Conservation (phyloP, 2,113 vertebrate genomes). For the Okapia johnstoni region DNA sequence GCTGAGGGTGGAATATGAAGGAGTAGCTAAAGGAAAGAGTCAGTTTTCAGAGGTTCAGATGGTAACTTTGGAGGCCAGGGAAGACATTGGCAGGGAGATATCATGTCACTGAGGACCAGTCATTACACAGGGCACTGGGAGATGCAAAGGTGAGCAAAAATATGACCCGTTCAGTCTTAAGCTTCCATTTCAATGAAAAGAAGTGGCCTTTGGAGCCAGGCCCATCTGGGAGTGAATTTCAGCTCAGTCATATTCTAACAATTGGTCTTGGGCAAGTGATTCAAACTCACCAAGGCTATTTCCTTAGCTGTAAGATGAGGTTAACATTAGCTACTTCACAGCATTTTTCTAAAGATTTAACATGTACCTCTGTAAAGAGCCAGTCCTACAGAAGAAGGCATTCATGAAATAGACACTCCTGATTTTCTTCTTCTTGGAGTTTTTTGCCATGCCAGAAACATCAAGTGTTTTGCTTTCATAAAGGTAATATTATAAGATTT, state of each 20-base stretch:
- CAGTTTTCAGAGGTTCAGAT: not conserved
- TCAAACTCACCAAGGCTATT: not conserved
- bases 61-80: not conserved
- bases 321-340: not conserved
- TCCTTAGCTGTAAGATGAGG: not conserved
- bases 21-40: not conserved
- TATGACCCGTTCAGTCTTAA: not conserved
- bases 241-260: not conserved
- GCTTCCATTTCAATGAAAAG: not conserved
- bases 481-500: slow-evolving; percentile 48
- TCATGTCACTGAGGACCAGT: not conserved
- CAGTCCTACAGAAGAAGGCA: not conserved
- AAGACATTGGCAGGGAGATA: not conserved
- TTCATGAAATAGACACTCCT: not conserved
- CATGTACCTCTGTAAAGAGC: not conserved
- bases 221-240: not conserved
- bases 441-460: not conserved
- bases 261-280: not conserved
- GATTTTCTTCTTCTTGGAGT: not conserved
- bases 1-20: not conserved
- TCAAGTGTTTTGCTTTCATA: slow-evolving; percentile 2
- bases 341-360: not conserved
- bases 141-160: not conserved
- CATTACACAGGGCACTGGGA: not conserved
- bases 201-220: not conserved